A percentile compares a stretch with the other conserved stretches of the same genome.
phyloP scores from a whole-genome alignment of 2,888 invertebrate genomes.

The Cryptus armator region DNA sequence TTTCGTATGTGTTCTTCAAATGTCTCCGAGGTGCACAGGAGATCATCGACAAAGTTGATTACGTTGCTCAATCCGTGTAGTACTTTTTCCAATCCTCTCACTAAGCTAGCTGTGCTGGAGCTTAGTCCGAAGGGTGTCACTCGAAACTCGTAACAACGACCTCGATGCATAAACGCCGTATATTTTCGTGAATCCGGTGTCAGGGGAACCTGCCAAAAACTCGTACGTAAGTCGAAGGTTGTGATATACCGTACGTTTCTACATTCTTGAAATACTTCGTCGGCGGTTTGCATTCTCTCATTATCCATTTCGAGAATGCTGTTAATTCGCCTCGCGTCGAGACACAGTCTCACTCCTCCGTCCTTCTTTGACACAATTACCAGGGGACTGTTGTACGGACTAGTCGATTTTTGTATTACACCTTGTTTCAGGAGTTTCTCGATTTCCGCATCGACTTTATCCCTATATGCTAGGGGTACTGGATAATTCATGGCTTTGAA shows the following conservation, averaged over 20 bases:
- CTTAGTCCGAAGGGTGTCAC: neutral
- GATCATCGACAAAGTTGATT: conserved; percentile 22
- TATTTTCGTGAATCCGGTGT: conserved; percentile 7
- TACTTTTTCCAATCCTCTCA: neutral
- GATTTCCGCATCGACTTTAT: neutral
- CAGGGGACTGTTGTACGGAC: too few relatives aligned
- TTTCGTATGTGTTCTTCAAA: conserved; percentile 14
- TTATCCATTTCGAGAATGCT: too few relatives aligned
- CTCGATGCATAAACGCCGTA: conserved; percentile 13
- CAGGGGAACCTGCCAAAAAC: conserved; percentile 2
- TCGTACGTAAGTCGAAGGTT: neutral
- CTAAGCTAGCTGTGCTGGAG: neutral
- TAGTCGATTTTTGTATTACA: too few relatives aligned
- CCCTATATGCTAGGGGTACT: too few relatives aligned
- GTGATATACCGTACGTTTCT: neutral
- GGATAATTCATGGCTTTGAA: too few relatives aligned
- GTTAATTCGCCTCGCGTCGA: too few relatives aligned
- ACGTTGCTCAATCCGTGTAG: neutral
- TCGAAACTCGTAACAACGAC: conserved; percentile 7
- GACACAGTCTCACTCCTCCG: too few relatives aligned
- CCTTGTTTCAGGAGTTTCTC: too few relatives aligned
- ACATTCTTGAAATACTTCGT: too few relatives aligned
- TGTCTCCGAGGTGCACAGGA: conserved; percentile 13
- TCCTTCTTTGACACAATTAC: too few relatives aligned
- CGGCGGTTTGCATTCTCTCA: too few relatives aligned